Evolutionary conservation across 2,888 invertebrate genomes (phyloP).

Genomic region (Hemaris fuciformis): DNA sequence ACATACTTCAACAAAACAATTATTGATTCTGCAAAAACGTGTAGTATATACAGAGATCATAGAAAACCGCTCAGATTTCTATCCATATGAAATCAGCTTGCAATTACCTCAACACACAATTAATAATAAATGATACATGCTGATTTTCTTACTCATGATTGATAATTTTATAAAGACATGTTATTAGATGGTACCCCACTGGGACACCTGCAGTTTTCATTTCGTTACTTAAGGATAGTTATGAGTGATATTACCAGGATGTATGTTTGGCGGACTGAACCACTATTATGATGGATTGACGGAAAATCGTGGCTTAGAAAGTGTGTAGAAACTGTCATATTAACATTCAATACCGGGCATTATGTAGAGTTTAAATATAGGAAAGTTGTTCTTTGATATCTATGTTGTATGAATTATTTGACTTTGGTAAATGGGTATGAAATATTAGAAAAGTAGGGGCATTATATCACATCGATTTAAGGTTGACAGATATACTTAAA

Average conservation of each 20-base stretch:
- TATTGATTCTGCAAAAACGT: too few relatives aligned
- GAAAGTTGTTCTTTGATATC: background rate
- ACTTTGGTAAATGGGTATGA: too few relatives aligned
- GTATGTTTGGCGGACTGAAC: constrained; percentile 6
- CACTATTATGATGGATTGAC: background rate
- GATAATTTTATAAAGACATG: constrained; percentile 17
- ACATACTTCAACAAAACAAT: too few relatives aligned
- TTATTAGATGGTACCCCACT: constrained; percentile 10
- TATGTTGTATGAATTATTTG: background rate
- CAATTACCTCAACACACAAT: background rate
- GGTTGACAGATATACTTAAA: too few relatives aligned
- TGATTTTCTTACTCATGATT: constrained; percentile 15
- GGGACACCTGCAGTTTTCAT: constrained; percentile 20
- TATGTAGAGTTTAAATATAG: background rate
- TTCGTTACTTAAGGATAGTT: constrained; percentile 16
- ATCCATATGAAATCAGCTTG: background rate
- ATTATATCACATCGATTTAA: too few relatives aligned
- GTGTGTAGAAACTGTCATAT: constrained; percentile 6
- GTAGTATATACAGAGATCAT: background rate
- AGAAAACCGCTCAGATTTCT: background rate
- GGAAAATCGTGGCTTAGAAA: constrained; percentile 8
- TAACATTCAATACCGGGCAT: background rate
- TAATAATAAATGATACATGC: background rate
- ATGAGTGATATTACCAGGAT: constrained; percentile 18
- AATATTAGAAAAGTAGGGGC: too few relatives aligned